Percentiles rank a stretch among this genome's conserved stretches.
Evolutionary conservation across 2,888 invertebrate genomes (phyloP).

Genomic region (Cheilosia variabilis): DNA sequence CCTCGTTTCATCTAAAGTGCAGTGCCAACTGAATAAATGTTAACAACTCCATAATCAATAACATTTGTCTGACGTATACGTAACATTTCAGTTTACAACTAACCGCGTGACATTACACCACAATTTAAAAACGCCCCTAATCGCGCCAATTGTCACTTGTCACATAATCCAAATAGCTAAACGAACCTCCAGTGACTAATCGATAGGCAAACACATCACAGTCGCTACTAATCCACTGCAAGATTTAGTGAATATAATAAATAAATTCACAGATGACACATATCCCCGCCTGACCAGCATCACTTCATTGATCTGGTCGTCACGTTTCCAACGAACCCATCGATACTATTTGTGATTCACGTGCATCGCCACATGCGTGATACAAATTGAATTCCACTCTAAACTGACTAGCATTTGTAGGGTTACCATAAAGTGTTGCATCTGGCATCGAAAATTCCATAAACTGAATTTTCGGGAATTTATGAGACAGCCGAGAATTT

Average conservation of each 20-base stretch:
- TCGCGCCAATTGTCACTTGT: slow-evolving; percentile 5
- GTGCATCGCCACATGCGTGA: slow-evolving; percentile 45
- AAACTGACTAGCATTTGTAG: slow-evolving; percentile 38
- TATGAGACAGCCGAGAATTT: background rate
- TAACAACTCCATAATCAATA: background rate
- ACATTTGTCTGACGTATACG: slow-evolving; percentile 9
- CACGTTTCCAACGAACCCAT: slow-evolving; percentile 30
- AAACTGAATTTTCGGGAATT: background rate
- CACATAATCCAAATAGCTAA: slow-evolving; percentile 38
- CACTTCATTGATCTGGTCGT: slow-evolving; percentile 1
- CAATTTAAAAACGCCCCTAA: slow-evolving; percentile 32
- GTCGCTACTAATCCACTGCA: slow-evolving; percentile 1
- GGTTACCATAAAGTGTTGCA: background rate
- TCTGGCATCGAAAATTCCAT: background rate
- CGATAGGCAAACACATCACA: slow-evolving; percentile 3
- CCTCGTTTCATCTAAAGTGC: background rate
- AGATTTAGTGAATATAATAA: slow-evolving; percentile 24
- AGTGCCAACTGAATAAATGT: slow-evolving; percentile 2
- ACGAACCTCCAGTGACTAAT: slow-evolving; percentile 9
- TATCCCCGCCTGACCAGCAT: slow-evolving; percentile 23
- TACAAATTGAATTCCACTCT: slow-evolving; percentile 22
- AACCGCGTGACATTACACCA: slow-evolving; percentile 49
- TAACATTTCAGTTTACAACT: slow-evolving; percentile 25
- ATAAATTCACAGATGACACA: slow-evolving; percentile 36
- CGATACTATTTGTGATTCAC: slow-evolving; percentile 29